Evolutionary conservation across 2,113 vertebrate species (phyloP).

Genomic region (Cyanoderma ruficeps): DNA sequence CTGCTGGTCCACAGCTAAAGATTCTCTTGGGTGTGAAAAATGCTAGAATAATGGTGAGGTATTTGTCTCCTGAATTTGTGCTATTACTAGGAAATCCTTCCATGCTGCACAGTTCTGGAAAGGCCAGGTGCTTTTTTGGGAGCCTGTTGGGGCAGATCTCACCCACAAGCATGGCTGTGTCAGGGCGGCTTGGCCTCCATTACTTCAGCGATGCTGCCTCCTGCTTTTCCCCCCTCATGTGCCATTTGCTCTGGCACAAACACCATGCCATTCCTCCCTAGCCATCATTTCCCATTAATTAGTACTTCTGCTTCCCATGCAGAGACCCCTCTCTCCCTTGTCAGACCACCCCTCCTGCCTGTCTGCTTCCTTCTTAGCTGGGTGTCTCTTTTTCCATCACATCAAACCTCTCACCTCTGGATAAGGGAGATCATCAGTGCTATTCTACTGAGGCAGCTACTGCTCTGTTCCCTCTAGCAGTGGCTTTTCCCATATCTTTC

Average conservation of each 20-base stretch:
- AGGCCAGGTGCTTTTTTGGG: not conserved
- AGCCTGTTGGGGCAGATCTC: not conserved
- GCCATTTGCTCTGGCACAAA: not conserved
- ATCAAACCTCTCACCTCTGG: not conserved
- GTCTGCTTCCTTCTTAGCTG: not conserved
- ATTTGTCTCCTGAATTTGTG: conserved; percentile 57
- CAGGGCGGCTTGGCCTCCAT: fast-evolving
- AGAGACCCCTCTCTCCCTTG: not conserved
- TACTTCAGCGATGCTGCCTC: not conserved
- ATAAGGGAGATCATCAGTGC: not conserved
- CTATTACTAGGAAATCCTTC: conserved; percentile 20
- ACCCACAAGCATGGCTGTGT: fast-evolving
- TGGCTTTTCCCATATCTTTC: not conserved
- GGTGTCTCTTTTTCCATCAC: not conserved
- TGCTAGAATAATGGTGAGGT: conserved; percentile 35
- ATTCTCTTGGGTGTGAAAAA: conserved; percentile 60
- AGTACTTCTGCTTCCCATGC: not conserved
- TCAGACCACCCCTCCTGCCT: not conserved
- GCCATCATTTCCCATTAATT: not conserved
- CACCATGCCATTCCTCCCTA: fast-evolving
- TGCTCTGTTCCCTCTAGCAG: not conserved
- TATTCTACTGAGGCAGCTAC: not conserved
- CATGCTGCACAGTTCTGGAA: not conserved
- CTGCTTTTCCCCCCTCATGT: not conserved
- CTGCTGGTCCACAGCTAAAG: conserved; percentile 24